A percentile compares a stretch with the other conserved stretches of the same genome.
phyloP scores from a whole-genome alignment of 1,140 invertebrate species.

The Brachionus sp. region DNA sequence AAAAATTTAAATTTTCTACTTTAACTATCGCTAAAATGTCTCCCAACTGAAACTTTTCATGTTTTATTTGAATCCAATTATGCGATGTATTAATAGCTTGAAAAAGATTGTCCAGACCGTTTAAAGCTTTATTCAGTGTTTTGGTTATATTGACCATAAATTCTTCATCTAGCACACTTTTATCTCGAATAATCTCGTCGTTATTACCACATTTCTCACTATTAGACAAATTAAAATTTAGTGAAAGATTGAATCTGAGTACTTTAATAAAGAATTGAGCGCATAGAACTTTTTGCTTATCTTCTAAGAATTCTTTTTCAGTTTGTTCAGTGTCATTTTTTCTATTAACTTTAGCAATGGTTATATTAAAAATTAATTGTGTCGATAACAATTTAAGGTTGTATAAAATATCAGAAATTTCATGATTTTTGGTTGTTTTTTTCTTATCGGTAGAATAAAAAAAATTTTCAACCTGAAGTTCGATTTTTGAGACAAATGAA shows the following conservation, averaged over 20 bases:
- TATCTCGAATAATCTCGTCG: neutral
- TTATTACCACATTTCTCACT: neutral
- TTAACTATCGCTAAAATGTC: constrained; percentile 6
- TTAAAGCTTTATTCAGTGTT: neutral
- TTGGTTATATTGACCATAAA: neutral
- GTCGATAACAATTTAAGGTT: constrained; percentile 11
- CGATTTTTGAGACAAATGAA: neutral
- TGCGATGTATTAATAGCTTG: neutral
- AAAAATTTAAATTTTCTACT: neutral
- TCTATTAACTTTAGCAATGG: neutral
- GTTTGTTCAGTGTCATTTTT: neutral
- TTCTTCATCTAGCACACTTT: neutral
- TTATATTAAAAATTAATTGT: constrained; percentile 8
- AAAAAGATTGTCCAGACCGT: constrained; percentile 4
- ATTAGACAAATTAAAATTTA: neutral
- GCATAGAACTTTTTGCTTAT: neutral
- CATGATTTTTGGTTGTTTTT: neutral
- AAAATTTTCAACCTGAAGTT: neutral
- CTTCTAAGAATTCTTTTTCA: neutral
- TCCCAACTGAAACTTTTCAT: neutral
- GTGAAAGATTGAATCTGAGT: neutral
- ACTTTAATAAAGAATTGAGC: neutral
- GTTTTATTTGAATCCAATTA: neutral
- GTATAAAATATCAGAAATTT: neutral
- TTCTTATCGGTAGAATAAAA: neutral